A percentile compares a stretch with the other conserved stretches of the same genome.
phyloP scores from a whole-genome alignment of 2,888 invertebrate species.

The Folsomia candida region DNA sequence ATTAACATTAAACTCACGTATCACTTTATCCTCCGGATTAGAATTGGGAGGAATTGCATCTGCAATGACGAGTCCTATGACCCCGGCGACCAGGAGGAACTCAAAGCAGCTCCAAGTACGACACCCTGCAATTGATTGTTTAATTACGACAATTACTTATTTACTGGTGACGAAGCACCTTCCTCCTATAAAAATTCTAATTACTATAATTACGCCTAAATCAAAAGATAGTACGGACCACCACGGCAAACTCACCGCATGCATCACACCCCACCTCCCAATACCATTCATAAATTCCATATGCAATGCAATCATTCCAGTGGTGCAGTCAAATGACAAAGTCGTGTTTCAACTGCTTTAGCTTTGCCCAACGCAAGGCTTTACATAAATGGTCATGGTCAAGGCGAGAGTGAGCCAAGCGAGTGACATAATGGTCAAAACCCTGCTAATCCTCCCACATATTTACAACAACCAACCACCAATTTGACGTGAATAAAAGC shows the following conservation, averaged over 20 bases:
- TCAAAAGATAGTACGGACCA: too few relatives aligned
- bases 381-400: background rate
- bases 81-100: conserved; percentile 13
- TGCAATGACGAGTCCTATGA: conserved; percentile 17
- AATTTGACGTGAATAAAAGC: background rate
- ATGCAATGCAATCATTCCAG: background rate
- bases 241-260: too few relatives aligned
- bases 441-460: background rate
- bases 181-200: too few relatives aligned
- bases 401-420: background rate
- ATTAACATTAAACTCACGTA: conserved; percentile 13
- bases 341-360: background rate
- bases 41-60: conserved; percentile 9
- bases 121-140: background rate
- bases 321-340: background rate
- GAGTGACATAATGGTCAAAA: background rate
- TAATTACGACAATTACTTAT: too few relatives aligned
- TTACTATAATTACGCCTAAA: too few relatives aligned
- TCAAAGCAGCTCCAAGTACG: background rate
- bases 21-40: background rate
- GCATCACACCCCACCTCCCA: too few relatives aligned
- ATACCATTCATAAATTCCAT: too few relatives aligned
- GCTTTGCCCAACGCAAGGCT: background rate
- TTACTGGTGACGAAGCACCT: too few relatives aligned
- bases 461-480: too few relatives aligned